Evolutionary conservation across 1,140 invertebrate species (phyloP), one percentile per base, ranked within the genome.

Genomic region (Agrypnia vestita): DNA sequence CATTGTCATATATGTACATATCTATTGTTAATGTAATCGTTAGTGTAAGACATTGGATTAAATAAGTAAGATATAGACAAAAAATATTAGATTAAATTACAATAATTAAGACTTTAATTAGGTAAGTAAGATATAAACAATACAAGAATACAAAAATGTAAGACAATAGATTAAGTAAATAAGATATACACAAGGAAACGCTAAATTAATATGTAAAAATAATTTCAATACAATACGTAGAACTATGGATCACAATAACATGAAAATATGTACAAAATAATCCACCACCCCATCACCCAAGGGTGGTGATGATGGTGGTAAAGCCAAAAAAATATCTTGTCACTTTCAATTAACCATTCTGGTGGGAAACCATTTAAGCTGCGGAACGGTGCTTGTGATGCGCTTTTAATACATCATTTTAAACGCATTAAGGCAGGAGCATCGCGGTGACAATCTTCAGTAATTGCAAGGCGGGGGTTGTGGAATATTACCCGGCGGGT

Each of bases 371-470:
- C 64, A 69, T 69, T 69, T 47, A 69, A 49, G 61, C 12, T 15
- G 0, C 13, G 64, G 46, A 35, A 46, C 43, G 25, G 25, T 6
- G 43, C 44, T n/a, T 46, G n/a, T 74, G 72, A 74, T 74, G 72
- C 49, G 19, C 47, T 77, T 77, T 77, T 77, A 62, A 64, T 64
- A 77, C 49, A 46, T 77, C 75, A 77, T 77, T 77, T 77, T 77
- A 77, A 62, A 64, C 75, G n/a, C 59, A 64, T 77, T 64, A 64
- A 77, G 69, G 56, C 59, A 56, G 49, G 11, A 21, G 17, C 53
- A 46, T 47, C 56, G 55, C 56, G 43, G 64, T 69, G 64, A 47
- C 64, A 69, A 69, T 64, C 56, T 59, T n/a, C 47, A 51, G 75
- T 64, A 61, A 77, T 77, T 77, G 62, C 59, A 12, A 25, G 72